Evolutionary conservation across 92 coral and sea anemone genomes (phyloP), one percentile per base, ranked within the genome.

Genomic region (Desmophyllum pertusum): DNA sequence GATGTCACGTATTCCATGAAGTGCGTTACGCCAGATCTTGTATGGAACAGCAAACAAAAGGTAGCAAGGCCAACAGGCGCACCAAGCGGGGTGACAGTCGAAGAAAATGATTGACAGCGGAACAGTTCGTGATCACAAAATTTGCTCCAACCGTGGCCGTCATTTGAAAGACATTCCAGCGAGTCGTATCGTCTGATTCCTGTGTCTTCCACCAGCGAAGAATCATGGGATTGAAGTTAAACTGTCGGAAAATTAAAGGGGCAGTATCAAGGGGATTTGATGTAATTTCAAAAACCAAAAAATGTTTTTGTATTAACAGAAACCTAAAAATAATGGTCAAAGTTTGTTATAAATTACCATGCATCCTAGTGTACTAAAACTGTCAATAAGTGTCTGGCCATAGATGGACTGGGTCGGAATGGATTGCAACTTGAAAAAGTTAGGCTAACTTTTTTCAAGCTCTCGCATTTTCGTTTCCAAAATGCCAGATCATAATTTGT

Each of bases 31-130:
- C 94, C 98, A 93, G 10, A 93, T 65, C 75, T 95, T 95, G 77
- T 95, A 95, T 5, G 98, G 98, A 23, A 95, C 70, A 1, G 98
- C 98, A 14, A 88, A 45, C 78, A 91, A 42, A 76, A 93, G 91
- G 73, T 95, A 95, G 46, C 84, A 90, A 25, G 97, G 98, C 93
- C 95, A 94, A 71, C 98, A 95, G 5, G 92, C 92, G 6, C 95
- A 89, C 98, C 98, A 95, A 55, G 89, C 89, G 10, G 95, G 79
- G 61, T 94, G 98, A 83, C 95, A 95, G 69, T 95, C 98, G 53
- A 94, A 94, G 77, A 84, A n/a, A 84, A 84, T 95, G 98, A 81
- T 84, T 92, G 69, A 90, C 81, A 53, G 93, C 87, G 10, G 90
- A 72, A 64, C 81, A 71, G 81, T 93, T 93, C 39, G 98, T 91